These are phyloP conservation scores for Drosophila sp. DNA, from an alignment of 1,140 invertebrate species.

Conservation along the genomic window DNA sequence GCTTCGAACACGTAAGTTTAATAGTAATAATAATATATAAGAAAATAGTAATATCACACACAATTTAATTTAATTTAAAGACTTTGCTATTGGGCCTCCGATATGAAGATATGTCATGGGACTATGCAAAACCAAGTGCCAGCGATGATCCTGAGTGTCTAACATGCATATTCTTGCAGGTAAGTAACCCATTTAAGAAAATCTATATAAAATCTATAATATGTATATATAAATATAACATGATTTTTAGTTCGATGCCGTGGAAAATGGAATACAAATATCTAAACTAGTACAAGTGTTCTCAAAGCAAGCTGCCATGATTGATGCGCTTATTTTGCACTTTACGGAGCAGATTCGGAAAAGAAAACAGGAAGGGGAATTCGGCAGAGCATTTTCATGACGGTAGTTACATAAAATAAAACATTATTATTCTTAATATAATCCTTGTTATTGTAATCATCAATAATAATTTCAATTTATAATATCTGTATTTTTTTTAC, in stretches of 20 bases:
- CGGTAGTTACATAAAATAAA: slow-evolving; percentile 59
- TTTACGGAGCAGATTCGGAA: slow-evolving; percentile 88
- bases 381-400: slow-evolving; percentile 85
- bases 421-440: background rate
- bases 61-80: slow-evolving; percentile 84
- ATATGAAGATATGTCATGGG: slow-evolving; percentile 95
- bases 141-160: slow-evolving; percentile 94
- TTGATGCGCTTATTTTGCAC: slow-evolving; percentile 95
- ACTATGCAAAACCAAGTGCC: slow-evolving; percentile 93
- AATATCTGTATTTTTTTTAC: slow-evolving; percentile 18
- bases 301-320: slow-evolving; percentile 95
- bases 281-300: slow-evolving; percentile 93
- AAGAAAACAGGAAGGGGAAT: slow-evolving; percentile 79
- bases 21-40: no score
- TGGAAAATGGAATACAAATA: slow-evolving; percentile 92
- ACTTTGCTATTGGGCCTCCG: slow-evolving; percentile 92
- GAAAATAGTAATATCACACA: background rate
- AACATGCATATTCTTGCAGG: slow-evolving; percentile 94
- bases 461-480: background rate
- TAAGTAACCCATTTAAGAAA: slow-evolving; percentile 8
- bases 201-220: background rate
- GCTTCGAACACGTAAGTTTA: slow-evolving; percentile 91
- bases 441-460: background rate
- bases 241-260: slow-evolving; percentile 89
- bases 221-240: background rate